phyloP scores from a whole-genome alignment of 2,113 vertebrate genomes.

The Xenopus laevis region DNA sequence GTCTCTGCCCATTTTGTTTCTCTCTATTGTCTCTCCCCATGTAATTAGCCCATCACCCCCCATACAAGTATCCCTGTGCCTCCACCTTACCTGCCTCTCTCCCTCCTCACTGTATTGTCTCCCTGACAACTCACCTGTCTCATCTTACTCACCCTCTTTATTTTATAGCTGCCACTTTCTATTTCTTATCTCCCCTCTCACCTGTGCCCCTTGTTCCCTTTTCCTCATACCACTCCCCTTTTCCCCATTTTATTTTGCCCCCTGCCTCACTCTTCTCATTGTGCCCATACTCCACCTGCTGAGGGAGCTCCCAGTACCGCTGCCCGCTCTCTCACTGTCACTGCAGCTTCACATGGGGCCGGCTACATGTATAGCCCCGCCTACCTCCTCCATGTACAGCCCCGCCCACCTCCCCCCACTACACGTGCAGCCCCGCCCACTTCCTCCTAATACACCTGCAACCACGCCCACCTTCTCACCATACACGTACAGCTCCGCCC shows the following conservation, averaged over 20 bases:
- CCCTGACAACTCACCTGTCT: not conserved
- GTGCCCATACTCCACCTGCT: constrained; percentile 9
- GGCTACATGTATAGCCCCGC: constrained; percentile 45
- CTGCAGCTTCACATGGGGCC: constrained; percentile 34
- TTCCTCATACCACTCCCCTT: not conserved
- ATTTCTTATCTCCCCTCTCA: constrained; percentile 18
- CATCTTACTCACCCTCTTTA: not conserved
- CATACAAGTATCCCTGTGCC: no score
- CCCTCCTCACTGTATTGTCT: no score
- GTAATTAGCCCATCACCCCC: no score
- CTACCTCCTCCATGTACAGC: constrained; percentile 6
- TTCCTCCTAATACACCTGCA: no score
- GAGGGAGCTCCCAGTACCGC: not conserved
- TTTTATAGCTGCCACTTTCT: not conserved
- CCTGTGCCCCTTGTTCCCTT: constrained; percentile 48
- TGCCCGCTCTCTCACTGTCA: constrained; percentile 10
- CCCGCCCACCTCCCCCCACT: no score
- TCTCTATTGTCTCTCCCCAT: no score
- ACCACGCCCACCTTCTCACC: constrained; percentile 27
- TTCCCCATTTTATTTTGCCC: no score
- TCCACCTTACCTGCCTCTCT: no score
- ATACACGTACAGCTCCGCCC: no score
- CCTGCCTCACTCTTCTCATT: no score
- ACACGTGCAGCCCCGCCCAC: no score
- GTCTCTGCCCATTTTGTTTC: no score